Percentiles rank a stretch among this genome's conserved stretches.
Conservation (phyloP, 2,113 vertebrate genomes). For the Lamprotornis superbus region DNA sequence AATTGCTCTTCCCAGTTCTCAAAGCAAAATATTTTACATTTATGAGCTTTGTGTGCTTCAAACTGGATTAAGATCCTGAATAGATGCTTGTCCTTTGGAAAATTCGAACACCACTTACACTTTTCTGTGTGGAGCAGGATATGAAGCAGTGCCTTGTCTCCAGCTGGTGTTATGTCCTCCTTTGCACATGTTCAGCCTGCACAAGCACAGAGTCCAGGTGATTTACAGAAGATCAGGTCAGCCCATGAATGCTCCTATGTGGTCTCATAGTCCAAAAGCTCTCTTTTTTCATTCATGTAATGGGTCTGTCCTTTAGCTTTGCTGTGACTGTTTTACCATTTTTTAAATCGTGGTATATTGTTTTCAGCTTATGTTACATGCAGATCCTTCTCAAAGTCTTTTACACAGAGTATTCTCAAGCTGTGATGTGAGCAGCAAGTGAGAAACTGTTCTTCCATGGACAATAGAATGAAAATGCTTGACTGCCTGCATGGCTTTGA, state of each 20-base stretch:
- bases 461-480: neutral
- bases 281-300: neutral
- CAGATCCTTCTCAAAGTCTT: neutral
- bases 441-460: neutral
- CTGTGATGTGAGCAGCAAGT: neutral
- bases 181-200: neutral
- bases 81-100: neutral
- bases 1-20: neutral
- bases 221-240: neutral
- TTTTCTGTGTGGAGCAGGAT: neutral
- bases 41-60: neutral
- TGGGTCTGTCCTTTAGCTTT: neutral
- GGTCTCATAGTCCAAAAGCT: neutral
- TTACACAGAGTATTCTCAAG: neutral
- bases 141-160: neutral
- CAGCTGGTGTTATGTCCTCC: neutral
- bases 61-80: neutral
- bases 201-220: neutral
- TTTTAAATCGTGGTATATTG: rapidly evolving
- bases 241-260: neutral
- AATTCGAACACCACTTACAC: neutral
- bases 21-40: constrained; percentile 3
- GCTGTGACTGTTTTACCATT: neutral
- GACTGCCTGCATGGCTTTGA: neutral
- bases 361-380: neutral